Base-by-base conservation (phyloP, 2,888 invertebrate species). In the Sisyra nigra region DNA sequence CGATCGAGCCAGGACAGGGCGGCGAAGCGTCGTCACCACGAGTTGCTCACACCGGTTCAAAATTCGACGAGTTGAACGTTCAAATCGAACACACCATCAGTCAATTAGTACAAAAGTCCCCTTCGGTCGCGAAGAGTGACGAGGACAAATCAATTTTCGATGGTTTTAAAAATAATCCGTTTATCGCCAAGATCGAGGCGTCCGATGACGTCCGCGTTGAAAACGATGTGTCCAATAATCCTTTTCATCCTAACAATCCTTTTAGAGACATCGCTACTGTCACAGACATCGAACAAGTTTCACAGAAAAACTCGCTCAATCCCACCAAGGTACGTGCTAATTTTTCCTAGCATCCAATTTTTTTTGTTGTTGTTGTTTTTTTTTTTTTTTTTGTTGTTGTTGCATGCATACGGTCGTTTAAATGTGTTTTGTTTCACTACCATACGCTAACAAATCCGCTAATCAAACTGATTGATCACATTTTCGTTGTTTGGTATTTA, bases 311-410 rank as follows among this genome's bases (percentile, higher is more conserved):
- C 31, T 30, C 32, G 36, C 15, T 33, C 36, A 34, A 6, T 17
- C 18, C 19, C n/a, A 17, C 13, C 5, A 37, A 11, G 40, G 40
- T 40, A 40, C n/a, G 40, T 40, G 24, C 17, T 45, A 48, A 45
- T 38, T 47, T 40, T 44, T 48, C 45, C 40, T 13, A 30, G 44
- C 38, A 41, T 9, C 11, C 40, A 35, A 51, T 48, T 42, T 40
- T 48, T 64, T 44, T 57, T 60, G 14, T 18, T 38, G 15, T 38
- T 18, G 15, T 19, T 38, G 35, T 35, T 35, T 35, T 15, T 13
- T 38, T 19, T 60, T 62, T 51, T 63, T 56, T 48, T 72, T 34
- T 34, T 34, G 3, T 32, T 32, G 32, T 32, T 32, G n/a, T 32
- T 10, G n/a, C 11, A 11, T 32, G 32, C 4, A 32, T 13, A 13